Evolutionary conservation across 2,888 invertebrate species (phyloP).

Genomic region (Polydrusus pterygomalis): DNA sequence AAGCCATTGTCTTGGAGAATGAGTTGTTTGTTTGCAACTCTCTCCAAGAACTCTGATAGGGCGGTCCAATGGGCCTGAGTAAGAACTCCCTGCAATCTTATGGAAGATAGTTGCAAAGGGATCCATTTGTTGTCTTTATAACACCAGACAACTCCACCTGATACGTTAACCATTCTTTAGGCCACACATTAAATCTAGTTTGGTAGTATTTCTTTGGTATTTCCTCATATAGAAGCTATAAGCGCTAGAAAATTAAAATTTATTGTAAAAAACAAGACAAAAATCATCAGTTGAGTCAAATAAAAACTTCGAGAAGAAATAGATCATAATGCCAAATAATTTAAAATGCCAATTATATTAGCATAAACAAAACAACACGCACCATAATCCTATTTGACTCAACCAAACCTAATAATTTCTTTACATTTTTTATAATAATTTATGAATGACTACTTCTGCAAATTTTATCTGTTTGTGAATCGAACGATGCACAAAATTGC

Average conservation of each 20-base stretch:
- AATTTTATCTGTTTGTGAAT: not conserved
- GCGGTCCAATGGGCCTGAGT: conserved; percentile 81
- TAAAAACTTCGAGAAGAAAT: not conserved
- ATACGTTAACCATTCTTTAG: conserved; percentile 77
- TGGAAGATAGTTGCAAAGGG: conserved; percentile 80
- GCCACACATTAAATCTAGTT: conserved; percentile 61
- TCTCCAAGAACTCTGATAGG: conserved; percentile 79
- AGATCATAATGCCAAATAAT: not conserved
- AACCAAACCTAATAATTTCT: not conserved
- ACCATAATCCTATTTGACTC: conserved; percentile 2
- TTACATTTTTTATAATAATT: not conserved
- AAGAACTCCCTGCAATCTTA: conserved; percentile 79
- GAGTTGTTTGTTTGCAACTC: conserved; percentile 79
- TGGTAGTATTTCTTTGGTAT: conserved; percentile 40
- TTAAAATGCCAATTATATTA: not conserved
- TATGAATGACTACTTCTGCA: conserved; percentile 23
- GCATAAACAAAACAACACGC: not conserved
- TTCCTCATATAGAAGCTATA: conserved; percentile 40
- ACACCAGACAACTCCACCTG: conserved; percentile 80
- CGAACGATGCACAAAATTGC: conserved; percentile 1
- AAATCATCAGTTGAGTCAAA: conserved; percentile 1
- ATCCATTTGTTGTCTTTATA: conserved; percentile 81
- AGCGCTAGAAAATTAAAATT: conserved; percentile 37
- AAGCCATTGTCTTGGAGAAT: conserved; percentile 74
- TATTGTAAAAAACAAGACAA: not conserved